phyloP scores from a whole-genome alignment of 2,797 vertebrate genomes.

The Coilia nasus region DNA sequence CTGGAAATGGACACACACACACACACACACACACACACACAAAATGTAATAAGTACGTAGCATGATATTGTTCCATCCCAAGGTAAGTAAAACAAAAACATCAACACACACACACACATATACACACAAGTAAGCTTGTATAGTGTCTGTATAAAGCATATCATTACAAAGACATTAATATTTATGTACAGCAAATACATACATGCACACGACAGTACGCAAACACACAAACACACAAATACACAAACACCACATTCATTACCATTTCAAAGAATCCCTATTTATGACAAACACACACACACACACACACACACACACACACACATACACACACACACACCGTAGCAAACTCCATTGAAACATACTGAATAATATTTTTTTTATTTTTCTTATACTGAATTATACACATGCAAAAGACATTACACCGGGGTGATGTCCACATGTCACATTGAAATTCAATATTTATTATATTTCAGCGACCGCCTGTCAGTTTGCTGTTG shows the following conservation, averaged over 20 bases:
- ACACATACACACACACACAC: neutral
- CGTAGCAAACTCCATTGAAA: too few relatives aligned
- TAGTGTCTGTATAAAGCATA: neutral
- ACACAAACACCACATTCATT: neutral
- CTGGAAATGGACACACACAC: conserved; percentile 64
- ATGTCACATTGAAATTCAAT: neutral
- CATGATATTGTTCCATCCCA: neutral
- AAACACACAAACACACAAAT: neutral
- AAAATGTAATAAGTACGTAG: neutral
- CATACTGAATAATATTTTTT: too few relatives aligned
- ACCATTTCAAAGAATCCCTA: conserved; percentile 2
- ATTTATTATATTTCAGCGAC: neutral
- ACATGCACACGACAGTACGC: neutral
- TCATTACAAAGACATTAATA: neutral
- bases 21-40: conserved; percentile 14
- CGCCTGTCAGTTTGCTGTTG: neutral
- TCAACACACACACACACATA: neutral
- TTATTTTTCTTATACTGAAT: too few relatives aligned
- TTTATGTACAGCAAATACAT: conserved; percentile 1
- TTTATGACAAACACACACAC: conserved; percentile 32
- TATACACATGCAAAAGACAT: neutral
- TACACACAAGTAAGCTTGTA: neutral
- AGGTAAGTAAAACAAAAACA: neutral
- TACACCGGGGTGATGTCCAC: neutral
- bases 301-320: conserved; percentile 9